Conservation (phyloP, 2,113 vertebrate genomes). For the Actenoides hombroni region DNA sequence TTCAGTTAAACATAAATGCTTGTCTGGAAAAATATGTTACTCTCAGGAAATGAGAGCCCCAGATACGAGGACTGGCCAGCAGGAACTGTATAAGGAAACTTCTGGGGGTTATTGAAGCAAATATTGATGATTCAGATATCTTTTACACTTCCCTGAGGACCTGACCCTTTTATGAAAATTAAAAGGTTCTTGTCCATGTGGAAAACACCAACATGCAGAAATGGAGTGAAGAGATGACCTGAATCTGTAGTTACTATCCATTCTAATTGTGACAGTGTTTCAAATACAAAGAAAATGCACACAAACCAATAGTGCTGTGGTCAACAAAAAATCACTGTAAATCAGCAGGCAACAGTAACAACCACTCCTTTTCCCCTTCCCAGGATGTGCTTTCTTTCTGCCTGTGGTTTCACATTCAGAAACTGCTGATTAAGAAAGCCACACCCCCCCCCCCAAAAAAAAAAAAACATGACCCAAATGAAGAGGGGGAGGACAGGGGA, state of each 20-base stretch:
- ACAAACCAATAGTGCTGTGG: background rate
- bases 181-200: background rate
- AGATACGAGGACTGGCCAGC: background rate
- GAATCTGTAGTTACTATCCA: background rate
- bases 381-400: background rate
- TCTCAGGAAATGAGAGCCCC: background rate
- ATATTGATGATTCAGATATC: background rate
- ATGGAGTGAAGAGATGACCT: background rate
- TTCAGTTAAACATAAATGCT: background rate
- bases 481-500: background rate
- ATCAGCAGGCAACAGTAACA: background rate
- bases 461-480: background rate
- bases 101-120: background rate
- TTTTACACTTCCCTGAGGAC: background rate
- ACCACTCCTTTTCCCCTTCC: background rate
- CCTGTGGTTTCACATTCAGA: background rate
- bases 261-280: background rate
- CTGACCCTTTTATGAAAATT: constrained; percentile 35
- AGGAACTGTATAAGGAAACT: background rate
- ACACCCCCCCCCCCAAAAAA: background rate
- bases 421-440: constrained; percentile 49
- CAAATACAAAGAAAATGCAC: background rate
- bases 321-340: background rate
- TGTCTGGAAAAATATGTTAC: background rate
- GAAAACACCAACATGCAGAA: background rate